phyloP scores from a whole-genome alignment of 2,113 vertebrate genomes.

The Hirundichthys speculiger region DNA sequence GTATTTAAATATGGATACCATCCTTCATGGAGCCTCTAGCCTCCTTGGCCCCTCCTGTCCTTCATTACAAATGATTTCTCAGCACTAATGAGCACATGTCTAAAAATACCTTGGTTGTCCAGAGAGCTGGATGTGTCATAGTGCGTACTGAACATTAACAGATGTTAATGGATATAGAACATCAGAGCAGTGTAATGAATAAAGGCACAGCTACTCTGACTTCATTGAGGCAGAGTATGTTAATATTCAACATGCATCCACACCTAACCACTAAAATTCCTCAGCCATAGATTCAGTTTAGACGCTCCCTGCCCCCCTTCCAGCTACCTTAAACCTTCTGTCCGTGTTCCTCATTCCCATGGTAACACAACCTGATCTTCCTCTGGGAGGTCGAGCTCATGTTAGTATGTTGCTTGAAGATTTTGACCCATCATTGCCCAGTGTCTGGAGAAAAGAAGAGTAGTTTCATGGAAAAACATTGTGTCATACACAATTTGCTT shows the following conservation, averaged over 20 bases:
- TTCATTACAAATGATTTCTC: conserved; percentile 77
- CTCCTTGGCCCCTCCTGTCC: conserved; percentile 57
- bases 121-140: conserved; percentile 68
- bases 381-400: conserved; percentile 60
- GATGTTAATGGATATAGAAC: conserved; percentile 76
- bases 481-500: no score
- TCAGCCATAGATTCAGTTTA: conserved; percentile 48
- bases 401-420: conserved; percentile 56
- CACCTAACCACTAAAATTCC: conserved; percentile 55
- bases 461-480: conserved; percentile 32
- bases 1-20: conserved; percentile 69
- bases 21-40: conserved; percentile 58
- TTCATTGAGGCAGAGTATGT: conserved; percentile 55
- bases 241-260: conserved; percentile 66
- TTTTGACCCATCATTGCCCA: conserved; percentile 43
- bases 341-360: conserved; percentile 68
- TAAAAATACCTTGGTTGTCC: conserved; percentile 79
- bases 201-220: conserved; percentile 42
- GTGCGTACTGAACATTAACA: conserved; percentile 68
- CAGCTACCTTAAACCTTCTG: conserved; percentile 62
- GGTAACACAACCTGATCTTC: conserved; percentile 70
- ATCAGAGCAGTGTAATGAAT: conserved; percentile 67
- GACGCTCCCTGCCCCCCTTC: conserved; percentile 18
- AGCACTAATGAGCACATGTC: conserved; percentile 79
- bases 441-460: conserved; percentile 33